Base-by-base conservation (phyloP, 1,140 invertebrate species). In the Euglossa dilemma region DNA sequence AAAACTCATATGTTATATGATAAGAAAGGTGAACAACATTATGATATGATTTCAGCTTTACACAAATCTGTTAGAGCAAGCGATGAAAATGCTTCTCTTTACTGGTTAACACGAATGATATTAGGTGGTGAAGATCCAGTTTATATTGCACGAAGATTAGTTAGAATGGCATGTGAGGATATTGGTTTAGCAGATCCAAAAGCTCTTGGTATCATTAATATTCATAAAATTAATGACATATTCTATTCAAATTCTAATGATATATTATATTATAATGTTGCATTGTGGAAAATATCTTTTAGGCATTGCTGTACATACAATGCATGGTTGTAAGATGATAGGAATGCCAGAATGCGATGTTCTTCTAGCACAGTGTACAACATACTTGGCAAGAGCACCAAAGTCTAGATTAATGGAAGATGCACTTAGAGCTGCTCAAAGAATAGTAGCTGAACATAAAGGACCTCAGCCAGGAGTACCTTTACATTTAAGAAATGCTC, bases 51-150 rank as follows among this genome's bases (percentile, higher is more conserved):
- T 87, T 98, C 97, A 16, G 97, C 97, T 0, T 93, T 98, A 56
- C 97, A 98, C 86, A 98, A 98, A 93, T 97, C 97, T 0, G 97
- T 98, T n/a, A 95, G 98, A 88, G 97, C 97, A 0, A 96, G 97
- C 23, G 97, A 98, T 92, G 96, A 96, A 64, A 97, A 97, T 94
- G 98, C 97, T 23, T 95, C 97, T 2, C 91, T 98, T 23, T 98
- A 98, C 92, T 98, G 97, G 97, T 94, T 97, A 7, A 96, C 97
- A 11, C 94, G 97, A 81, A 98, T 98, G 95, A 93, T 98, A 69
- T 94, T 96, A 82, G 97, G 97, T 7, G 98, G 97, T 23, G 97
- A 98, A 94, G 97, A 98, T 93, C 97, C 97, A 6, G 91, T 97
- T n/a, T 98, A 96, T 90, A 96, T 98, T 78, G 97, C 97, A 2